phyloP scores from a whole-genome alignment of 2,888 invertebrate genomes.

The Plemyria rubiginata region DNA sequence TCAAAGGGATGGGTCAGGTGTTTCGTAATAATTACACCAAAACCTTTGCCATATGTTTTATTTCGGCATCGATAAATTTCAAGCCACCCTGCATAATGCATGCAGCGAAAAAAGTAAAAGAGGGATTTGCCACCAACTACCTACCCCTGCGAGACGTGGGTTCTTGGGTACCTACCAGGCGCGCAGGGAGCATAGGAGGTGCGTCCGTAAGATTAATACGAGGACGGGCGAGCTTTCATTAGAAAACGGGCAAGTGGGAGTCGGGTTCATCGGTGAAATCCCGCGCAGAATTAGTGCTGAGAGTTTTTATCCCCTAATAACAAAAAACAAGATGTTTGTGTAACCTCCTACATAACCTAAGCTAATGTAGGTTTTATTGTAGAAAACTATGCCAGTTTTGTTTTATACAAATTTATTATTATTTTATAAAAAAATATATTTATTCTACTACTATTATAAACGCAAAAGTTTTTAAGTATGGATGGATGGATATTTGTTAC shows the following conservation, averaged over 20 bases:
- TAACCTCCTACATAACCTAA: no score
- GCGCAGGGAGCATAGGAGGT: constrained; percentile 68
- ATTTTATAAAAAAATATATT: no score
- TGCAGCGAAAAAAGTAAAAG: constrained; percentile 65
- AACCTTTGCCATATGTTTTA: constrained; percentile 61
- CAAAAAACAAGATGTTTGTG: no score
- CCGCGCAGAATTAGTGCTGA: not conserved
- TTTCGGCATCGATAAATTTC: constrained; percentile 76
- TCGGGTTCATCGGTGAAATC: not conserved
- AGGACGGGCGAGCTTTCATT: constrained; percentile 78
- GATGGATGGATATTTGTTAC: no score
- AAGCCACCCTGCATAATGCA: constrained; percentile 75
- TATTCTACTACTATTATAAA: no score
- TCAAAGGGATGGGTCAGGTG: no score
- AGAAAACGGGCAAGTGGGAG: constrained; percentile 68
- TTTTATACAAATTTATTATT: no score
- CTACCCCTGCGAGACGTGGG: constrained; percentile 48
- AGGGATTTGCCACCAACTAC: constrained; percentile 66
- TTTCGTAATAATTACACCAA: constrained; percentile 17
- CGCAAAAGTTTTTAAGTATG: no score
- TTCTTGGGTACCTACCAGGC: constrained; percentile 76
- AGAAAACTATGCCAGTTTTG: no score
- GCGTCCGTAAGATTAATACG: constrained; percentile 79
- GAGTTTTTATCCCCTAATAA: no score
- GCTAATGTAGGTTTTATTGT: no score